Evolutionary conservation across 2,113 vertebrate genomes (phyloP).

Genomic region (Hemicordylus capensis): DNA sequence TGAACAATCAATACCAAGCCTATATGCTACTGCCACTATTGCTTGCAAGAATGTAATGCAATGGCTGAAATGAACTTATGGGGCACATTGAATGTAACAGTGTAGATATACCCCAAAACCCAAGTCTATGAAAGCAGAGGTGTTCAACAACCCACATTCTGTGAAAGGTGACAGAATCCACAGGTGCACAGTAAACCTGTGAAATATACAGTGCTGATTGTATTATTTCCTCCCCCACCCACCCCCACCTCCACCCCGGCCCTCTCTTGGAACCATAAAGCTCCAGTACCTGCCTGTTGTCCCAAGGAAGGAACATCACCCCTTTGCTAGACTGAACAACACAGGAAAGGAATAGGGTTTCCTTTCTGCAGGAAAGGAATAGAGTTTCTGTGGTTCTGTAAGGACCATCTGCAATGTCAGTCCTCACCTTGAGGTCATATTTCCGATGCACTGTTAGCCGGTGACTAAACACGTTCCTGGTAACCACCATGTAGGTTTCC

Average conservation of each 20-base stretch:
- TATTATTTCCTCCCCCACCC: background rate
- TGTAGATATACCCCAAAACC: background rate
- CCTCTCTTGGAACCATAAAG: background rate
- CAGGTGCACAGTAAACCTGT: background rate
- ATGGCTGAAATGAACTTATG: background rate
- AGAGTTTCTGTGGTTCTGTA: background rate
- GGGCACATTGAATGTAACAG: too few species aligned
- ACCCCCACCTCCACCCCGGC: too few species aligned
- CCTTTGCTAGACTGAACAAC: too few species aligned
- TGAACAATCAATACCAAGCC: background rate
- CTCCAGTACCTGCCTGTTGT: background rate
- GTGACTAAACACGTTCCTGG: conserved; percentile 95
- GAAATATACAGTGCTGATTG: too few species aligned
- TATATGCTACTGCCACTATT: background rate
- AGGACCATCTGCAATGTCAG: fast-evolving
- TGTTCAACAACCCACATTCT: background rate
- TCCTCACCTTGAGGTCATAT: conserved; percentile 92
- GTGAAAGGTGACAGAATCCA: background rate
- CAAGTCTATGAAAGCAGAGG: background rate
- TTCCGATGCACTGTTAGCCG: conserved; percentile 94
- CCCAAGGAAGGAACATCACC: background rate
- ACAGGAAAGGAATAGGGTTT: background rate
- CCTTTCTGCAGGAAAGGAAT: background rate
- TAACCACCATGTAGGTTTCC: conserved; percentile 98
- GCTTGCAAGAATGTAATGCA: background rate